Conservation (phyloP, 2,113 vertebrate species). For the Abramis brama region DNA sequence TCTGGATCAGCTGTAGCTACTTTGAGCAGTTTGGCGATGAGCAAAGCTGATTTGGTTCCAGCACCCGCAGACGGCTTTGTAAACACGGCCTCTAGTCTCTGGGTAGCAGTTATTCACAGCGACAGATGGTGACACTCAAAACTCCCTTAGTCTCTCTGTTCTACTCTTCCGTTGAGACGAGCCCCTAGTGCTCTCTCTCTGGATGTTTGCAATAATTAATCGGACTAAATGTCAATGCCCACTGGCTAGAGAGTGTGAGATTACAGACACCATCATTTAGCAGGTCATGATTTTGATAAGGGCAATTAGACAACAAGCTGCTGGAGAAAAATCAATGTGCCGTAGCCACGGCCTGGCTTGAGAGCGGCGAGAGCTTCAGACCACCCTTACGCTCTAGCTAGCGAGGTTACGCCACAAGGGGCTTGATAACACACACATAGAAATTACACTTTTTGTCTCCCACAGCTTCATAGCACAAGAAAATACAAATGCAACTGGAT, state of each 20-base stretch:
- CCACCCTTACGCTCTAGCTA: neutral
- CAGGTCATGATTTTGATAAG: slow-evolving; percentile 75
- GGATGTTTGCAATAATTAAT: slow-evolving; percentile 72
- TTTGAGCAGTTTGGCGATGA: slow-evolving; percentile 4
- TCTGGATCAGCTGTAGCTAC: slow-evolving; percentile 19
- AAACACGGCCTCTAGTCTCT: slow-evolving; percentile 27
- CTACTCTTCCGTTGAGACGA: neutral
- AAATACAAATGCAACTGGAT: neutral
- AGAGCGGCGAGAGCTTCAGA: slow-evolving; percentile 8
- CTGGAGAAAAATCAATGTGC: slow-evolving; percentile 70
- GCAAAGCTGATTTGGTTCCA: neutral
- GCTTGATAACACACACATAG: neutral
- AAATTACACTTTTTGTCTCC: neutral
- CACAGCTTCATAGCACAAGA: neutral
- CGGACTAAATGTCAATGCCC: slow-evolving; percentile 75
- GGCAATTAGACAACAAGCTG: slow-evolving; percentile 75
- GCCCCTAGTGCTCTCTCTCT: slow-evolving; percentile 34
- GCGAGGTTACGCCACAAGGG: neutral
- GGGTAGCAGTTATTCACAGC: slow-evolving; percentile 26
- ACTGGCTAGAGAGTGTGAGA: slow-evolving; percentile 63
- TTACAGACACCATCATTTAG: slow-evolving; percentile 72
- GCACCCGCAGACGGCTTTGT: slow-evolving; percentile 21
- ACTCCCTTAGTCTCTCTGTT: slow-evolving; percentile 22
- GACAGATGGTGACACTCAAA: slow-evolving; percentile 35
- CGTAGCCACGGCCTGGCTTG: slow-evolving; percentile 31